A percentile compares a stretch with the other conserved stretches of the same genome.
phyloP scores from a whole-genome alignment of 2,113 vertebrate species.

The Nyctibius bracteatus region DNA sequence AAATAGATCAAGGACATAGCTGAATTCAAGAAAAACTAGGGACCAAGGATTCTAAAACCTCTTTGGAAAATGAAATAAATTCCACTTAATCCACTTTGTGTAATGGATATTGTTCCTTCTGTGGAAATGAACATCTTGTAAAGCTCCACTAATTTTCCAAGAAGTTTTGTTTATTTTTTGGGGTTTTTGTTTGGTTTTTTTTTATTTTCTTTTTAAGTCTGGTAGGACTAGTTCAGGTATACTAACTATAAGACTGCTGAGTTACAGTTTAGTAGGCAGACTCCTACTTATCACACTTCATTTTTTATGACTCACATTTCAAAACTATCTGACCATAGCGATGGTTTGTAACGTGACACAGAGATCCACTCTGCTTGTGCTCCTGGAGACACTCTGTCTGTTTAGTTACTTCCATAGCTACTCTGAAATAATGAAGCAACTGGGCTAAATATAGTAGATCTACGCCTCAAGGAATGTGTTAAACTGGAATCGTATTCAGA shows the following conservation, averaged over 20 bases:
- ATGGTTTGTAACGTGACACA: not conserved
- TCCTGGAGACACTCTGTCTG: not conserved
- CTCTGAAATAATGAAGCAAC: not conserved
- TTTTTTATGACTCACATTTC: not conserved
- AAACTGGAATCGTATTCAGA: not conserved
- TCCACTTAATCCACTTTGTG: not conserved
- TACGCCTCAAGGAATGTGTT: not conserved
- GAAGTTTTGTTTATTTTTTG: not conserved
- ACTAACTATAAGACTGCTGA: not conserved
- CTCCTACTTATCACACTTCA: not conserved
- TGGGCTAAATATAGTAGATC: not conserved
- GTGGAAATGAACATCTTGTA: not conserved
- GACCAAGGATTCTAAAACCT: not conserved
- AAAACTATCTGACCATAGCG: not conserved
- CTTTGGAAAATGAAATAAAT: not conserved
- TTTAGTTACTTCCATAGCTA: not conserved
- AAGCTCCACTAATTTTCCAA: not conserved
- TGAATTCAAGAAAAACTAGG: not conserved
- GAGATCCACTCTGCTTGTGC: not conserved
- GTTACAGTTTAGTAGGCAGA: not conserved
- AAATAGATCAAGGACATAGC: slow-evolving; percentile 38
- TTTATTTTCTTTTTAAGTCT: not conserved
- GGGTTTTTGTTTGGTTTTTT: not conserved
- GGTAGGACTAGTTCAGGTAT: not conserved
- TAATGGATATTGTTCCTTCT: not conserved